Evolutionary conservation across 53 echinoderm and acorn worm species (phyloP), one percentile per base, ranked within the genome.

Genomic region (Stichopus horrens): DNA sequence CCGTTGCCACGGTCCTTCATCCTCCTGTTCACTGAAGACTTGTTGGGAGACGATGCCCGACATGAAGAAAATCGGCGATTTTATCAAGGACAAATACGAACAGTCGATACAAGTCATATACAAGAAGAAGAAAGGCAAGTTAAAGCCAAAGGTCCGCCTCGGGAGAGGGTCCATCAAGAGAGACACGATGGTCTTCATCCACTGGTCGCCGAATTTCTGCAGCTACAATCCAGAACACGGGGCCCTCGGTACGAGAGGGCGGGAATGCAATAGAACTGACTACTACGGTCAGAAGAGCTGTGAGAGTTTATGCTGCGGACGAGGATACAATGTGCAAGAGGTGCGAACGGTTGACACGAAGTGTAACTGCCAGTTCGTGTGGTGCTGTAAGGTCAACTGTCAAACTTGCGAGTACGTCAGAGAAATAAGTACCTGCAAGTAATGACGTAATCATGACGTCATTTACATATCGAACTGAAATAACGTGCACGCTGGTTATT

Each of bases 361-460:
- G 52, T 98, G 98, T 81, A 92, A 95, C 74, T 98, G 98, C 83
- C 90, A 89, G 87, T 98, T 98, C 86, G 89, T 97, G 75, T 98
- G 98, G 98, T 98, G 98, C 86, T 98, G 98, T 57, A 93, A 94
- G 77, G 95, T 98, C 23, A 95, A 93, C 76, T 98, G 98, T 71
- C 89, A 89, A 76, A 83, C 94, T 14, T 98, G 98, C 73, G 93
- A 92, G 75, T 90, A 92, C 53, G 88, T 94, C 13, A 92, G 57
- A 55, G 98, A 98, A 73, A 19, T 95, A 54, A 89, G 86, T 60
- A 98, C 98, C 7, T 98, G 98, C 81, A 98, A 98, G 90, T 98
- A 90, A 94, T 67, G 4, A 83, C 10, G 8, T 10, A n/a, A 57
- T 11, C 1, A 0, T 59, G 11, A 9, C 8, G 11, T 59, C 11